These are phyloP conservation scores for Orbicella faveolata DNA, from an alignment of 64 coral and sea anemone genomes.

Conservation along the genomic window DNA sequence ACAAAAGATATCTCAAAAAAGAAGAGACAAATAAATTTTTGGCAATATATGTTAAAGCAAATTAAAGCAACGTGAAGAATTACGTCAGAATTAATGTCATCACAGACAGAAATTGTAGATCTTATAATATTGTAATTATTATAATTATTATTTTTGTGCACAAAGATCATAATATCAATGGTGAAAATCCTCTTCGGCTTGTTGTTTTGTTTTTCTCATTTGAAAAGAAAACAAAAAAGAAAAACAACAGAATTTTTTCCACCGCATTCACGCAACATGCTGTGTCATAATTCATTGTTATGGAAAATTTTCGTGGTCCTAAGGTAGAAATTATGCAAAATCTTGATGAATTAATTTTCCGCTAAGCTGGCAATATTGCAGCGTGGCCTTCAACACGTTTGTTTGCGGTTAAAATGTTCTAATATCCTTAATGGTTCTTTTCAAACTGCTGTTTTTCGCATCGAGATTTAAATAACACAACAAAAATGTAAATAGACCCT, in stretches of 20 bases:
- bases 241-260: neutral
- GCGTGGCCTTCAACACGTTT: neutral
- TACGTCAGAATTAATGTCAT: neutral
- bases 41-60: neutral
- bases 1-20: too few species aligned
- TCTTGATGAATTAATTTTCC: constrained; percentile 7
- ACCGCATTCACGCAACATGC: neutral
- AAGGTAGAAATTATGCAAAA: constrained; percentile 1
- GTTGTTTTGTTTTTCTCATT: neutral
- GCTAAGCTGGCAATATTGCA: constrained; percentile 12
- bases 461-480: neutral
- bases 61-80: neutral
- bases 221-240: neutral
- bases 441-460: neutral
- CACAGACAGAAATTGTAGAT: neutral
- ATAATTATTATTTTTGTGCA: neutral
- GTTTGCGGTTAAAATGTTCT: neutral
- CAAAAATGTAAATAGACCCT: neutral
- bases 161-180: neutral
- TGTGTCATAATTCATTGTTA: constrained; percentile 26
- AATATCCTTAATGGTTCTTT: constrained; percentile 18
- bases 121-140: neutral
- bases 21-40: too few species aligned
- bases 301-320: constrained; percentile 2
- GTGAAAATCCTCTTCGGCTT: neutral